phyloP scores from a whole-genome alignment of 2,113 vertebrate genomes.

The Sterrhoptilus dennistouni region DNA sequence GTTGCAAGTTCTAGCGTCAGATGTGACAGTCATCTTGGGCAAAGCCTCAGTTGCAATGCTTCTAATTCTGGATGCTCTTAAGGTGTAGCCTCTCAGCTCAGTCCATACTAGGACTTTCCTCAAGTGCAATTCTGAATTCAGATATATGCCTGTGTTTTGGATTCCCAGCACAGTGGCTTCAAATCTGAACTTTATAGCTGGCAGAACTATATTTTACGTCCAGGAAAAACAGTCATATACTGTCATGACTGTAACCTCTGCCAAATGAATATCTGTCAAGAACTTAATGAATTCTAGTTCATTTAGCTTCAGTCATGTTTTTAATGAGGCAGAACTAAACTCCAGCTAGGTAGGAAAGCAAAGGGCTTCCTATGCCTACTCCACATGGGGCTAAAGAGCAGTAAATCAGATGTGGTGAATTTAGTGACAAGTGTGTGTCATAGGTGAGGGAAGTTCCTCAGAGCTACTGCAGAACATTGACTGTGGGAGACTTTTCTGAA shows the following conservation, averaged over 20 bases:
- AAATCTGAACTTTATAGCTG: not conserved
- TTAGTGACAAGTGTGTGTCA: not conserved
- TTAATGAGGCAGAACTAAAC: conserved; percentile 7
- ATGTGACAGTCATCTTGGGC: not conserved
- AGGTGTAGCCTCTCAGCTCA: not conserved
- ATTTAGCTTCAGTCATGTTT: not conserved
- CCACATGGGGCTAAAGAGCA: not conserved
- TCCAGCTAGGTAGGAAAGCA: not conserved
- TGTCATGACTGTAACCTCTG: not conserved
- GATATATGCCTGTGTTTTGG: not conserved
- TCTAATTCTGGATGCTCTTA: not conserved
- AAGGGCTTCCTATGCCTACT: not conserved
- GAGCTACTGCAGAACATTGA: accelerated
- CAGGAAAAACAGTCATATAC: not conserved
- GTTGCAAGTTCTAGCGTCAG: not conserved
- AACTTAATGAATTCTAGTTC: not conserved
- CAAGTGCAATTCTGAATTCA: not conserved
- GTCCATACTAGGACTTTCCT: not conserved
- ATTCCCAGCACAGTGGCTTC: not conserved
- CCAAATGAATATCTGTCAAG: not conserved
- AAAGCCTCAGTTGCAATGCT: not conserved
- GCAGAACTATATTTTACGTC: not conserved
- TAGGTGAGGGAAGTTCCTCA: not conserved
- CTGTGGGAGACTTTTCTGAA: not conserved
- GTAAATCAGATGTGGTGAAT: not conserved